Percentiles rank a stretch among this genome's conserved stretches.
Conservation (phyloP, 1,140 invertebrate species). For the Acromyrmex heyeri region DNA sequence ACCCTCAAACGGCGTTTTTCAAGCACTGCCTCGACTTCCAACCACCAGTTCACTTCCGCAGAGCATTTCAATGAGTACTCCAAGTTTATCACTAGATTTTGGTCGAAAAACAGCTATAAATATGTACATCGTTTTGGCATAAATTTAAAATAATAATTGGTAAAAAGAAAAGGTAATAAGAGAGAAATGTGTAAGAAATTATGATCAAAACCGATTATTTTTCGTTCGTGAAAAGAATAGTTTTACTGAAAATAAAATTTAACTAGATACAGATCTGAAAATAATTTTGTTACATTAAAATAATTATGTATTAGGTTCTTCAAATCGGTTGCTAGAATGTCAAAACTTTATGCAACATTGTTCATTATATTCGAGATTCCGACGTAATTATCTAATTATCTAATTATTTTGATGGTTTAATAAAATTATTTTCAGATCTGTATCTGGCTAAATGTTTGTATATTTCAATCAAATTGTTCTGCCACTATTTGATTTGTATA, state of each 20-base stretch:
- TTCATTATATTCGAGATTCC: too few relatives aligned
- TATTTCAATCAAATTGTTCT: too few relatives aligned
- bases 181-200: not conserved
- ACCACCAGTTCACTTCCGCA: not conserved
- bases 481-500: not conserved
- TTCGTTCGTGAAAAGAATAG: not conserved
- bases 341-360: too few relatives aligned
- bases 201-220: not conserved
- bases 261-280: too few relatives aligned
- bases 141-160: not conserved
- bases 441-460: too few relatives aligned
- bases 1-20: conserved; percentile 9
- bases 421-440: too few relatives aligned
- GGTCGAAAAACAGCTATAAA: not conserved
- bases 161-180: not conserved
- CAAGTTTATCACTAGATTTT: not conserved
- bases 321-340: too few relatives aligned
- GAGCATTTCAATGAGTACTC: conserved; percentile 4
- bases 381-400: too few relatives aligned
- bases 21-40: not conserved
- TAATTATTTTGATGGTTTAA: too few relatives aligned
- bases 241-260: too few relatives aligned
- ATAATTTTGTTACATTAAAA: too few relatives aligned
- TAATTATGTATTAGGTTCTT: too few relatives aligned
- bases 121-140: not conserved